Evolutionary conservation across 2,797 vertebrate species (phyloP).

Genomic region (Oryzias dopingdopingensis): DNA sequence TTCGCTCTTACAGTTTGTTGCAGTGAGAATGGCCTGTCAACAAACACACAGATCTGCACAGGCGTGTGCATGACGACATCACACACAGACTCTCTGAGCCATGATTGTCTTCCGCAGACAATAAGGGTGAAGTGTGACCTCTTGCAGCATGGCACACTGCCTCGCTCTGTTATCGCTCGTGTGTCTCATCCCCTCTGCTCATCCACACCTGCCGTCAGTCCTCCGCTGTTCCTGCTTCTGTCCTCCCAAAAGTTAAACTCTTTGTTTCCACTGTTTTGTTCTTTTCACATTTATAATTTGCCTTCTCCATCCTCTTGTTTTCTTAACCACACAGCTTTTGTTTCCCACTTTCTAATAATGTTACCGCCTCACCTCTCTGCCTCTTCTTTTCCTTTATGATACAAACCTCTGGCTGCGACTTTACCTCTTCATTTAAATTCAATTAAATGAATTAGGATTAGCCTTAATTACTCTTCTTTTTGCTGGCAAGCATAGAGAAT

Average conservation of each 20-base stretch:
- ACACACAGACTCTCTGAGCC: slow-evolving; percentile 48
- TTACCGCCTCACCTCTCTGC: neutral
- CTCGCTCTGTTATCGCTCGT: slow-evolving; percentile 52
- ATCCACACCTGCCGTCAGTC: slow-evolving; percentile 44
- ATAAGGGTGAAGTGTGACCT: slow-evolving; percentile 62
- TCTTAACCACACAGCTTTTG: neutral
- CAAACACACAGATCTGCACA: slow-evolving; percentile 30
- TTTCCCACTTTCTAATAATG: neutral
- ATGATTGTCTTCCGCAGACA: slow-evolving; percentile 67
- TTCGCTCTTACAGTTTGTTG: slow-evolving; percentile 33
- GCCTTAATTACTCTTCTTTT: slow-evolving; percentile 56
- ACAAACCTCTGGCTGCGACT: slow-evolving; percentile 42
- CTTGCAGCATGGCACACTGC: slow-evolving; percentile 46
- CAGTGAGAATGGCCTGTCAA: slow-evolving; percentile 32
- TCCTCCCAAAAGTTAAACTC: slow-evolving; percentile 21
- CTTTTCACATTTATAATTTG: slow-evolving; percentile 7
- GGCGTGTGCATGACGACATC: slow-evolving; percentile 60
- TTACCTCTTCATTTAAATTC: slow-evolving; percentile 62
- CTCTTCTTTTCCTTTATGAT: slow-evolving; percentile 3
- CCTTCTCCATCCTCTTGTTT: neutral
- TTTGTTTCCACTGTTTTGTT: slow-evolving; percentile 21
- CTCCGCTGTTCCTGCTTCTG: slow-evolving; percentile 15
- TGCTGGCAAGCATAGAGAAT: slow-evolving; percentile 49
- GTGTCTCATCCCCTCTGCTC: slow-evolving; percentile 30
- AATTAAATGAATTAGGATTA: slow-evolving; percentile 59